Base-by-base conservation (phyloP, 2,888 invertebrate species). In the Baronia brevicornis region DNA sequence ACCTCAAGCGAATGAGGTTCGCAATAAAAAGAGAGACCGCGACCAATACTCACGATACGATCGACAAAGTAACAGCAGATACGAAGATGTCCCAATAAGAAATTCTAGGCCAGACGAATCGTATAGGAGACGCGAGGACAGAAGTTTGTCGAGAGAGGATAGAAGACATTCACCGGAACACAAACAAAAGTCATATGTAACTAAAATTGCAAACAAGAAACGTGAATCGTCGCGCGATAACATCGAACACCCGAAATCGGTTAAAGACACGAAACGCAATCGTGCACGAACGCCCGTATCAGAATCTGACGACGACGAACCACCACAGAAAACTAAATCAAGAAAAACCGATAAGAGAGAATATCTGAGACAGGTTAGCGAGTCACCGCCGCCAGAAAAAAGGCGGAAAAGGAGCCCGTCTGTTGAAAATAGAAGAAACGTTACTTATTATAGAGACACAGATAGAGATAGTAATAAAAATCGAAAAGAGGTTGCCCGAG, bases 11-110 rank as follows among this genome's bases (percentile, higher is more conserved):
- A 51, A 74, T 60, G 54, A 80, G 47, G 36, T 55, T 44, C 56
- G 62, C 5, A 48, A 54, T 42, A 82, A 73, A 46, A 84, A 72
- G 31, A 70, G 72, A 22, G 79, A 84, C 3, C 67, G 70, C 33
- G 79, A 73, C 21, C 82, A n/a, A n/a, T n/a, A n/a, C n/a, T n/a
- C n/a, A 2, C 27, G 19, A 2, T 10, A 11, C 8, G 13, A 29
- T 26, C 15, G 20, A 36, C 84, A 80, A 13, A 65, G 64, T 23
- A 58, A 38, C 37, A 78, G 65, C 33, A 82, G 72, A 48, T 70
- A 80, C 44, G 85, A 65, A 2, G 74, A 72, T 9, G n/a, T n/a
- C n/a, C 36, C 41, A 5, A 8, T 22, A 1, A 60, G 50, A 22
- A 59, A 53, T 18, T 41, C 55, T 2, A 53, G 62, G 20, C 57